Percentiles rank a stretch among this genome's conserved stretches.
phyloP scores from a whole-genome alignment of 2,797 vertebrate genomes.

The Trematomus bernacchii region DNA sequence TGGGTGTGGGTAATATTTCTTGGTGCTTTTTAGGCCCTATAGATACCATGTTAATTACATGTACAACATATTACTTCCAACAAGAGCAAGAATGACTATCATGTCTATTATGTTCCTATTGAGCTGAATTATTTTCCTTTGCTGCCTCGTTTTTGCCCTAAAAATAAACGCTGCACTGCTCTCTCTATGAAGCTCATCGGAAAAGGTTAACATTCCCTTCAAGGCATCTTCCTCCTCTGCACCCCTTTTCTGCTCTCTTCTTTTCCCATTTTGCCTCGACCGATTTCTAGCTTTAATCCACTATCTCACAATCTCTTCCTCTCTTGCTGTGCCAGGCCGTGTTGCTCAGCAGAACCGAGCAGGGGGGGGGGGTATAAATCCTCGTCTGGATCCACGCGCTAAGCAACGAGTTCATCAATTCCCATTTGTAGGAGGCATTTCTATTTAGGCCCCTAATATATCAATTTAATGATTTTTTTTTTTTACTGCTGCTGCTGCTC shows the following conservation, averaged over 20 bases:
- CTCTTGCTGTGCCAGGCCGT: constrained; percentile 60
- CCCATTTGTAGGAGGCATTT: constrained; percentile 85
- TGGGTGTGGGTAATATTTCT: not conserved
- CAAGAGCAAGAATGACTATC: constrained; percentile 1
- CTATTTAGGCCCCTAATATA: constrained; percentile 86
- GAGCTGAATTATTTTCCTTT: constrained; percentile 17
- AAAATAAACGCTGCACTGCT: constrained; percentile 64
- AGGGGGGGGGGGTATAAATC: constrained; percentile 57
- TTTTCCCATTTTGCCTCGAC: constrained; percentile 39
- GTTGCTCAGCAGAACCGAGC: constrained; percentile 74
- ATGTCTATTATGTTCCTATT: constrained; percentile 6
- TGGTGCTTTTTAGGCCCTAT: not conserved
- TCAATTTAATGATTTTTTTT: constrained; percentile 84
- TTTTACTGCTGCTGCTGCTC: constrained; percentile 30
- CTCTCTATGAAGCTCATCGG: constrained; percentile 63
- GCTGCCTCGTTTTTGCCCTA: constrained; percentile 37
- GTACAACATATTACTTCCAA: constrained; percentile 6
- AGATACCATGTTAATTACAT: not conserved
- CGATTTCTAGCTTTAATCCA: constrained; percentile 51
- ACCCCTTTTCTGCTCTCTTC: constrained; percentile 34
- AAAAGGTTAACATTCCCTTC: constrained; percentile 81
- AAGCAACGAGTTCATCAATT: constrained; percentile 86
- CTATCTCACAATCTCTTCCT: constrained; percentile 53
- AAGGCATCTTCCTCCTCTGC: constrained; percentile 68
- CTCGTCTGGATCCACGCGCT: constrained; percentile 67